These are phyloP conservation scores for Micoletzkya japonica DNA, from an alignment of 2,888 invertebrate species.

Conservation along the genomic window DNA sequence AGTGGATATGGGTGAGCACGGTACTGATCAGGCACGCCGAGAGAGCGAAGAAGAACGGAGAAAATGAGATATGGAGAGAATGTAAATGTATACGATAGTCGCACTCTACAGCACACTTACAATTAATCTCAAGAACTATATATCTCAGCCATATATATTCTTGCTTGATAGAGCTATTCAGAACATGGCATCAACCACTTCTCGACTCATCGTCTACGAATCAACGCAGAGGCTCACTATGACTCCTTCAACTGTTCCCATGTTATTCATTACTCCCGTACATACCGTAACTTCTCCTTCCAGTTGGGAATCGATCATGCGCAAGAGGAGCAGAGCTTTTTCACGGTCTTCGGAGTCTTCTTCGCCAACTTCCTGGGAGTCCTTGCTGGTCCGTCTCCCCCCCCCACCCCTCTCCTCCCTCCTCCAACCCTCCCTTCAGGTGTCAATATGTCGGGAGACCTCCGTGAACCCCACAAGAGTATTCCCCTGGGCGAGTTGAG, in stretches of 20 bases:
- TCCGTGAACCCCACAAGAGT: conserved; percentile 85
- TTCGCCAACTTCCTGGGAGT: conserved; percentile 97
- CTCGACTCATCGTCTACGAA: conserved; percentile 76
- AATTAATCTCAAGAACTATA: background rate
- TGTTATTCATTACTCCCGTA: conserved; percentile 73
- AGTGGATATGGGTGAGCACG: conserved; percentile 74
- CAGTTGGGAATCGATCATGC: conserved; percentile 30
- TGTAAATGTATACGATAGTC: no score
- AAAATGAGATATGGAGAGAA: no score
- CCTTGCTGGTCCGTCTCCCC: conserved; percentile 73
- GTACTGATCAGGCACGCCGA: no score
- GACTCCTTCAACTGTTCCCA: conserved; percentile 52
- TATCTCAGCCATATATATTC: background rate
- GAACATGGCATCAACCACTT: conserved; percentile 85
- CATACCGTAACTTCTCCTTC: background rate
- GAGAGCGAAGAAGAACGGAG: no score
- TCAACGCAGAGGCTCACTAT: conserved; percentile 75
- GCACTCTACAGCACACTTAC: no score
- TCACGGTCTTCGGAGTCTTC: conserved; percentile 93
- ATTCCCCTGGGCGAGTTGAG: conserved; percentile 92
- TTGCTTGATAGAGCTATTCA: conserved; percentile 61
- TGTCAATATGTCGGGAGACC: conserved; percentile 96
- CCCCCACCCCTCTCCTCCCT: background rate
- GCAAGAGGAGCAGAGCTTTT: conserved; percentile 79
- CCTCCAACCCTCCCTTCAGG: conserved; percentile 64